A percentile compares a stretch with the other conserved stretches of the same genome.
Conservation (phyloP, 1,140 invertebrate species). For the Antheraea mylitta region DNA sequence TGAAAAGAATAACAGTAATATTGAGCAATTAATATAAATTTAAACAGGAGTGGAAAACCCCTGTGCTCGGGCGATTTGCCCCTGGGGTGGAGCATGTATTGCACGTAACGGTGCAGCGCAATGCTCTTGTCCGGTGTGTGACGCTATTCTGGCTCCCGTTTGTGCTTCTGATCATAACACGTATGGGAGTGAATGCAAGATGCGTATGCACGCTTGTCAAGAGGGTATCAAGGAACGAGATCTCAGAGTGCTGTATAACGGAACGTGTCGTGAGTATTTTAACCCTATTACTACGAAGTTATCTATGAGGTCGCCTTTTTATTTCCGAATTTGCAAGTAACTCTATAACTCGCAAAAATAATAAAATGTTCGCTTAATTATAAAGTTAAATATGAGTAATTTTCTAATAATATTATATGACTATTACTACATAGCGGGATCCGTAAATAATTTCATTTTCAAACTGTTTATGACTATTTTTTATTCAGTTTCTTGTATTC, state of each 20-base stretch:
- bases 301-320: too few species aligned
- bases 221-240: slow-evolving; percentile 55
- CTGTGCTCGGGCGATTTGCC: slow-evolving; percentile 85
- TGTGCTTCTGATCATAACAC: slow-evolving; percentile 93
- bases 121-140: slow-evolving; percentile 93
- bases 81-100: slow-evolving; percentile 88
- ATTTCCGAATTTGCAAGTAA: too few species aligned
- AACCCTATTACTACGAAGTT: not conserved
- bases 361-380: too few species aligned
- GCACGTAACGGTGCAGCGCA: slow-evolving; percentile 83
- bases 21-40: not conserved
- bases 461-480: too few species aligned
- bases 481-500: too few species aligned
- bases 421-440: too few species aligned
- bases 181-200: slow-evolving; percentile 92
- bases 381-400: too few species aligned
- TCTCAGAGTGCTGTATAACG: slow-evolving; percentile 58
- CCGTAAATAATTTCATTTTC: too few species aligned
- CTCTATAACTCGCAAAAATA: too few species aligned
- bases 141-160: slow-evolving; percentile 89
- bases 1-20: too few species aligned
- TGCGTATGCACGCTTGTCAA: slow-evolving; percentile 87
- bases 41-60: slow-evolving; percentile 79
- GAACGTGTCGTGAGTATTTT: slow-evolving; percentile 60
- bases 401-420: too few species aligned